A percentile compares a stretch with the other conserved stretches of the same genome.
Conservation (phyloP, 2,797 vertebrate species). For the Rallus crepitans region DNA sequence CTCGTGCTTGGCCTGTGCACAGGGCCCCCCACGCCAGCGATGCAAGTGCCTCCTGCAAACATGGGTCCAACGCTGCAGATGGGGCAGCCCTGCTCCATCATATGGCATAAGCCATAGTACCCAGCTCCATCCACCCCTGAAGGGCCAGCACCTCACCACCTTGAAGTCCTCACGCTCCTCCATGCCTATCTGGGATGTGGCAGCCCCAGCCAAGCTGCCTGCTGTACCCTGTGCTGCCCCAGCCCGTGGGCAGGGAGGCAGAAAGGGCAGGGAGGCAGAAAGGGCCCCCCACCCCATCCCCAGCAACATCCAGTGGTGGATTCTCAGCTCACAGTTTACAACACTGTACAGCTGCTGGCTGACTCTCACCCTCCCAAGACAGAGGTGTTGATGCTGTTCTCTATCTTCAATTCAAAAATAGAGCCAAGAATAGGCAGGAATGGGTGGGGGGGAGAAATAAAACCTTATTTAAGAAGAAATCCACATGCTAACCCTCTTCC, state of each 20-base stretch:
- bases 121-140: not conserved
- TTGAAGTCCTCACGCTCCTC: not conserved
- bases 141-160: not conserved
- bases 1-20: not conserved
- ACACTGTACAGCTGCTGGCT: constrained; percentile 30
- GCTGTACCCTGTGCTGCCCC: not conserved
- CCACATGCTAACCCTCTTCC: not conserved
- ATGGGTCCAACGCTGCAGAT: not conserved
- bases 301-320: not conserved
- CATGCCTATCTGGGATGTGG: accelerated
- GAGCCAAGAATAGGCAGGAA: not conserved
- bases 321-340: not conserved
- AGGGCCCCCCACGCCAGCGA: not conserved
- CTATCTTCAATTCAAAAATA: constrained; percentile 2
- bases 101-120: not conserved
- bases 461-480: not conserved
- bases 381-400: not conserved
- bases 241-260: not conserved
- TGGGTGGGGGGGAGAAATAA: no score
- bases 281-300: not conserved
- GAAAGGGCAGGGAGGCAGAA: not conserved
- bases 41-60: accelerated
- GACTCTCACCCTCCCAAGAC: not conserved
- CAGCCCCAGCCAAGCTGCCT: not conserved
- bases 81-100: not conserved